Conservation (phyloP, 1,140 invertebrate species). For the Ips nitidus region DNA sequence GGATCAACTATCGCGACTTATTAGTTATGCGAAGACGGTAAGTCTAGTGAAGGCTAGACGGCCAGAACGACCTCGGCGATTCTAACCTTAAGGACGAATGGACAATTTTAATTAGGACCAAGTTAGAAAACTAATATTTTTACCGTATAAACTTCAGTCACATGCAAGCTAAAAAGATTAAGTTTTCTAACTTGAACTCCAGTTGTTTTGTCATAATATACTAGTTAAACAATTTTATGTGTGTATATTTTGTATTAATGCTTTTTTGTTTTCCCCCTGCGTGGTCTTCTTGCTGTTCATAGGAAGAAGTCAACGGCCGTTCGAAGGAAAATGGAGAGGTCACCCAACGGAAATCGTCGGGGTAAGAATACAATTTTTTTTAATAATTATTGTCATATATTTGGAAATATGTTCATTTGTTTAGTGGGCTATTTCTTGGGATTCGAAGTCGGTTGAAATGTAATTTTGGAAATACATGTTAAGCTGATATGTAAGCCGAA, state of each 20-base stretch:
- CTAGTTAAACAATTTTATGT: no score
- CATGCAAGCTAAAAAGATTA: neutral
- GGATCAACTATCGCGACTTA: conserved; percentile 51
- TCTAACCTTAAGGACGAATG: no score
- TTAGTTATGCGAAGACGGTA: conserved; percentile 51
- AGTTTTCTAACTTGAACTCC: conserved; percentile 4
- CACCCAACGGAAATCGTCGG: conserved; percentile 51
- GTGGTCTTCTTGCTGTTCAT: conserved; percentile 63
- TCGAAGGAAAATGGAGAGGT: conserved; percentile 60
- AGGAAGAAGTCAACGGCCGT: conserved; percentile 63
- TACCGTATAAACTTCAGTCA: no score
- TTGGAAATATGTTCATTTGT: no score
- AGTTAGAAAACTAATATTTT: no score
- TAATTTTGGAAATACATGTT: no score
- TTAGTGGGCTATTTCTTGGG: no score
- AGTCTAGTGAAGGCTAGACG: conserved; percentile 54
- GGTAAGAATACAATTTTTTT: conserved; percentile 51
- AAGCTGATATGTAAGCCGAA: no score
- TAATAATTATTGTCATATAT: no score
- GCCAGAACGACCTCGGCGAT: conserved; percentile 12
- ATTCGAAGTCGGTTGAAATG: no score
- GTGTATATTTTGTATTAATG: conserved; percentile 47
- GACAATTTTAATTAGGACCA: no score
- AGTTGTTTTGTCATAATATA: no score
- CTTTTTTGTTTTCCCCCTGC: conserved; percentile 49